These are phyloP conservation scores for Percopsis transmontana DNA, from an alignment of 2,113 vertebrate genomes.

Conservation along the genomic window DNA sequence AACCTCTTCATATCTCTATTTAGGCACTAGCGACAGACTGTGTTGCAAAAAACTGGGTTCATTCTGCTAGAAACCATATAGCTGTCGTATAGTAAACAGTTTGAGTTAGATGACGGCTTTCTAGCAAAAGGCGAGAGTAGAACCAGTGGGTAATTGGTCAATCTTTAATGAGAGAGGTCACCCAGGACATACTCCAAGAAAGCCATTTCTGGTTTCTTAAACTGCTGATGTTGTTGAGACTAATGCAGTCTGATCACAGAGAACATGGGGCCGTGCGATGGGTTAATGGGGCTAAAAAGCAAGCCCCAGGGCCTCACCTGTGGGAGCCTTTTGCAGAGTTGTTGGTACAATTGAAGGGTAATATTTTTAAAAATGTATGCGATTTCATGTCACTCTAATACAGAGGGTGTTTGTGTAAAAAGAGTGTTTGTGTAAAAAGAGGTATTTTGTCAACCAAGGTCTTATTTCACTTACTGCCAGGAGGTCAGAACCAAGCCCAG, in stretches of 20 bases:
- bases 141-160: background rate
- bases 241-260: background rate
- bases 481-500: too few relatives aligned
- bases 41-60: background rate
- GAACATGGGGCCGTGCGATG: background rate
- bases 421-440: too few relatives aligned
- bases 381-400: constrained; percentile 3
- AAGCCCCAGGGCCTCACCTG: background rate
- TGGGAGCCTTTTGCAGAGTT: background rate
- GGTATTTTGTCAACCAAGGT: background rate
- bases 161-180: background rate
- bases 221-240: constrained; percentile 7
- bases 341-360: background rate
- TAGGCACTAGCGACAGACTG: background rate
- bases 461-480: too few relatives aligned
- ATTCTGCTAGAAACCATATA: background rate
- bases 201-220: constrained; percentile 3
- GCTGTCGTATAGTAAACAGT: background rate
- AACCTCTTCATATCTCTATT: background rate
- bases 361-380: background rate
- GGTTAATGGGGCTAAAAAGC: constrained; percentile 13
- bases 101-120: background rate
- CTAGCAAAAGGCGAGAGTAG: background rate
- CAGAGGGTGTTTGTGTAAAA: background rate
- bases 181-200: background rate